Evolutionary conservation across 2,888 invertebrate species (phyloP), one percentile per base, ranked within the genome.

Genomic region (Ennomos fuscantarius): DNA sequence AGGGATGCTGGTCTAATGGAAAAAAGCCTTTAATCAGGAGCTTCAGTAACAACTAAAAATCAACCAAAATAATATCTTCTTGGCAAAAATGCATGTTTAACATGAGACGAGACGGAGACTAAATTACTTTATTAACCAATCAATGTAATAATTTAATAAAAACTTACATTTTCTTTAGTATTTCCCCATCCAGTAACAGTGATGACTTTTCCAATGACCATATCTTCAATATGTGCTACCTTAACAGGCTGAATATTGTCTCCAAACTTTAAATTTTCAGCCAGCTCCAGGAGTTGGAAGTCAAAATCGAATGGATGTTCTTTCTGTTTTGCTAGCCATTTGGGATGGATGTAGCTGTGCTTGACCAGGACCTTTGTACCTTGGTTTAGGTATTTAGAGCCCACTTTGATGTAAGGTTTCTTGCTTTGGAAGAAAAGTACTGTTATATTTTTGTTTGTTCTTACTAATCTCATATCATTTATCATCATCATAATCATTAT

Each of bases 101-200:
- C 15, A 15, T 15, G 15, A 15, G 15, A 15, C 15, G 15, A 15
- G 15, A 15, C 15, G 3, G 3, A 2, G 2, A 1, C 3, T 3
- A 15, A 15, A 15, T 15, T 3, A 3, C 15, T 15, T 8, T 9
- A 15, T 36, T 57, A 48, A 12, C 12, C 43, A 42, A 47, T 48
- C 31, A 37, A 37, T n/a, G n/a, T 37, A 8, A 36, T 1, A 36
- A 41, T 33, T 36, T 40, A 32, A 35, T 2, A 13, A 8, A 31
- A 24, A 84, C 89, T 87, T 67, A 90, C 91, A 66, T 88, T 87
- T 68, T 91, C 90, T 11, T 82, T 78, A 2, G 88, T 89, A 34
- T 88, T 87, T 0, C 92, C 91, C 92, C 92, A 92, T 15, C 92
- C 92, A 35, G 90, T 87, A 0, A 91, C 91, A 0, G 87, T 85